These are phyloP conservation scores for Eristalis intricaria DNA, from an alignment of 2,888 invertebrate genomes.

Conservation along the genomic window DNA sequence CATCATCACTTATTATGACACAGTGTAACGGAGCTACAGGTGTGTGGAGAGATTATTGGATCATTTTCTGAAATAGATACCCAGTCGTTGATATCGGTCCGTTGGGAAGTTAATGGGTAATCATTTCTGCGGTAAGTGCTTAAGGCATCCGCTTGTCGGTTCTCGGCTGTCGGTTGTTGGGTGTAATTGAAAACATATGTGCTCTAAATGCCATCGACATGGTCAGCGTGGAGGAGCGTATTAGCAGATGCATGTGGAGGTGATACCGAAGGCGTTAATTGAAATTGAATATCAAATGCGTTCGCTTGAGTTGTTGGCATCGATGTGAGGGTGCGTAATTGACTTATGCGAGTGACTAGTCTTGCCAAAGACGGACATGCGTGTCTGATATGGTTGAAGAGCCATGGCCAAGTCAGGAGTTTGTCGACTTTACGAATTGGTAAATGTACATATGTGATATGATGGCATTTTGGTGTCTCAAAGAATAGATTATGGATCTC, in stretches of 20 bases:
- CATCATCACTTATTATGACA: slow-evolving; percentile 63
- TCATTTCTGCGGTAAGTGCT: slow-evolving; percentile 53
- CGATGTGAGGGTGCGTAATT: not conserved
- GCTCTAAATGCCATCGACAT: not conserved
- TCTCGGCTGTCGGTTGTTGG: slow-evolving; percentile 9
- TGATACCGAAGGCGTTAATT: not conserved
- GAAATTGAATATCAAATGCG: not conserved
- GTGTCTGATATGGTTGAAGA: too few relatives aligned
- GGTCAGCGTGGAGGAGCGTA: slow-evolving; percentile 1
- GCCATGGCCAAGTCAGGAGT: too few relatives aligned
- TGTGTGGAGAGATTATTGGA: slow-evolving; percentile 58
- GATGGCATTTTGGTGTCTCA: too few relatives aligned
- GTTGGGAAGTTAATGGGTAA: slow-evolving; percentile 38
- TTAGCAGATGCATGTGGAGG: not conserved
- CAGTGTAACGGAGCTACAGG: slow-evolving; percentile 56
- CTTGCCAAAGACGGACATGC: too few relatives aligned
- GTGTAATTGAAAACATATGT: slow-evolving; percentile 56
- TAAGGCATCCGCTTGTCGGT: slow-evolving; percentile 35
- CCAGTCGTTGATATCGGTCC: not conserved
- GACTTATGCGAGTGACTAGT: too few relatives aligned
- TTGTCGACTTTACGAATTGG: too few relatives aligned
- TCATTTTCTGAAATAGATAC: slow-evolving; percentile 57
- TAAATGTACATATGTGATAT: too few relatives aligned
- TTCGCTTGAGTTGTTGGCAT: not conserved
- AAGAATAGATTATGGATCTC: too few relatives aligned